Evolutionary conservation across 2,888 invertebrate genomes (phyloP), one percentile per base, ranked within the genome.

Genomic region (Heliconius ethilla): DNA sequence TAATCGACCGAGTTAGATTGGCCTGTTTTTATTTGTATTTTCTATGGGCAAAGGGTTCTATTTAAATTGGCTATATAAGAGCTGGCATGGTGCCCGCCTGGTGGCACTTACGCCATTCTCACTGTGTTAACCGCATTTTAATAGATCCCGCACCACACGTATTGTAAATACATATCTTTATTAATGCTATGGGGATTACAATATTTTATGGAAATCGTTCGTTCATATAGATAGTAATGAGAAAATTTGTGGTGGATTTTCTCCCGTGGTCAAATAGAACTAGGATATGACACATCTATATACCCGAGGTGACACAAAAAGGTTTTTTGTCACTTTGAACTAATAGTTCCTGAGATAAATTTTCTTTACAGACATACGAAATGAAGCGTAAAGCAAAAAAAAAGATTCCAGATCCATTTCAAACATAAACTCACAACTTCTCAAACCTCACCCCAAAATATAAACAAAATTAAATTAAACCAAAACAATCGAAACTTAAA

Each of bases 91-190:
- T 85, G 92, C 92, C 92, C 85, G 82, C 82, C 82, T 77, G 82
- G 84, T 89, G 88, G 88, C 86, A 85, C 86, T 84, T 85, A 85
- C 85, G 88, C 89, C 91, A 91, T 91, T 90, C 89, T 88, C 84
- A 84, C 87, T 87, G 89, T 90, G 89, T 85, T 88, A 87, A 89
- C 89, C 87, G 92, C 87, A 91, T 92, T 90, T 90, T 91, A 91
- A 92, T 91, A 89, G 89, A 86, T 84, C 84, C 84, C 81, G 27
- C 70, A 70, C 69, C 10, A 62, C 18, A 73, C 74, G 51, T 79
- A 66, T 77, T 67, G 73, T 77, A 77, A 67, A 77, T 77, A 73
- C 33, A 51, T 25, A 66, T 72, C 59, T 67, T 74, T 77, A 74
- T 77, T 73, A 65, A n/a, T 55, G 27, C 66, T 66, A 65, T 65